Evolutionary conservation across 2,797 vertebrate species (phyloP), one percentile per base, ranked within the genome.

Genomic region (Eurystomus glaucurus): DNA sequence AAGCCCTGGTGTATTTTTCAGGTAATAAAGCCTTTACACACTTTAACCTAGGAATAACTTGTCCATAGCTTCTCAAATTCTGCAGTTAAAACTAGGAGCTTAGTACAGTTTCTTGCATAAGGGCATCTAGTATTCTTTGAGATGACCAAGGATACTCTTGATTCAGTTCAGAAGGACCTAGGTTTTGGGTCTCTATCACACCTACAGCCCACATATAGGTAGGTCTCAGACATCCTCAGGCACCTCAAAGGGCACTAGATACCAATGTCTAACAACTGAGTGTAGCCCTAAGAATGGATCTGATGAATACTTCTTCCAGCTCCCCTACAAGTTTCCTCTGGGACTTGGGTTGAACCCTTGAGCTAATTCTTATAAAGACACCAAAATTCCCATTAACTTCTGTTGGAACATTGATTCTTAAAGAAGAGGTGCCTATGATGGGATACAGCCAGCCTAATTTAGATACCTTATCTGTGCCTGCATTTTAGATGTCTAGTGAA

Each of bases 401-500:
- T 37, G 28, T 43, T 31, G 45, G 52, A 94, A 69, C 65, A 65
- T 4, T 61, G 76, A 61, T 90, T 93, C 69, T 68, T 81, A 37
- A 85, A 90, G 78, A 91, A 35, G 62, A 75, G 21, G 16, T 48
- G 43, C 21, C 37, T 85, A 4, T 46, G 52, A 41, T 50, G 35
- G 65, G 72, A 81, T 81, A 68, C 72, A 88, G 51, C 33, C 31
- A 81, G 37, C 33, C 72, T 71, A 84, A 86, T 90, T 95, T 94
- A 95, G 52, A n/a, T 81, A 75, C 18, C 28, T 94, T 95, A 75
- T 95, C 90, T 90, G 28, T 25, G 76, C 28, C 61, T 93, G 65
- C n/a, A 81, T 64, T 94, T 88, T 83, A 78, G 82, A 71, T 92
- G 72, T 35, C 48, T 88, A 74, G 48, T 31, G 79, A 93, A 93